These are phyloP conservation scores for Berghia stephanieae DNA, from an alignment of 1,140 invertebrate species.

Conservation along the genomic window DNA sequence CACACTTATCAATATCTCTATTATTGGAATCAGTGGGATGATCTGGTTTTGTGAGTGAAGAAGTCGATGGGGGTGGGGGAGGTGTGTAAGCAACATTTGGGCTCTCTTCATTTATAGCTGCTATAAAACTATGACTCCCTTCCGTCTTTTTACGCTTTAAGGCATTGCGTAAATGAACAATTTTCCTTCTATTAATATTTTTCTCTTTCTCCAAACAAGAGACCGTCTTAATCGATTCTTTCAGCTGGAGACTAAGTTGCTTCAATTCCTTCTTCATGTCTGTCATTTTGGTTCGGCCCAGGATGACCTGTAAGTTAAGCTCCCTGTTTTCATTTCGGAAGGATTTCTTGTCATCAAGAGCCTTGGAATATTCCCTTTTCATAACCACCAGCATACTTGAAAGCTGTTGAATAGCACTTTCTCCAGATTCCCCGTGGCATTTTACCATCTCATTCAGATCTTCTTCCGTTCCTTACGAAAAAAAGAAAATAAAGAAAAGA, in stretches of 20 bases:
- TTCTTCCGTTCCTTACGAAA: no score
- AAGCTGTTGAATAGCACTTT: no score
- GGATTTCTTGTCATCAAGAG: constrained; percentile 32
- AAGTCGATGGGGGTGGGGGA: constrained; percentile 10
- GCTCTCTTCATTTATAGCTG: constrained; percentile 42
- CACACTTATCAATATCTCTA: neutral
- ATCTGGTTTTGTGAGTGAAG: neutral
- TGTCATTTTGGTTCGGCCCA: constrained; percentile 41
- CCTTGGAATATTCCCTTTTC: constrained; percentile 47
- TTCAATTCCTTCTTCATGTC: neutral
- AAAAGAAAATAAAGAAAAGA: no score
- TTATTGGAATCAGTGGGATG: neutral
- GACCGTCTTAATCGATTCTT: constrained; percentile 9
- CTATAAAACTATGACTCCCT: constrained; percentile 43
- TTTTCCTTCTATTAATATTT: constrained; percentile 37
- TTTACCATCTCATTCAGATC: no score
- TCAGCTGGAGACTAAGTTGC: neutral
- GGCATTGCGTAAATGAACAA: constrained; percentile 36
- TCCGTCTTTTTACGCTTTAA: constrained; percentile 34
- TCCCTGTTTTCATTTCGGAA: constrained; percentile 25
- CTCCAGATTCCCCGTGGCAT: no score
- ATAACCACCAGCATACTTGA: constrained; percentile 41
- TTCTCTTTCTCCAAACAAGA: constrained; percentile 43
- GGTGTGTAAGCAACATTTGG: constrained; percentile 25
- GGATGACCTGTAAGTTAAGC: constrained; percentile 31